A percentile compares a stretch with the other conserved stretches of the same genome.
Evolutionary conservation across 2,888 invertebrate genomes (phyloP).

Genomic region (Sabatieria punctata): DNA sequence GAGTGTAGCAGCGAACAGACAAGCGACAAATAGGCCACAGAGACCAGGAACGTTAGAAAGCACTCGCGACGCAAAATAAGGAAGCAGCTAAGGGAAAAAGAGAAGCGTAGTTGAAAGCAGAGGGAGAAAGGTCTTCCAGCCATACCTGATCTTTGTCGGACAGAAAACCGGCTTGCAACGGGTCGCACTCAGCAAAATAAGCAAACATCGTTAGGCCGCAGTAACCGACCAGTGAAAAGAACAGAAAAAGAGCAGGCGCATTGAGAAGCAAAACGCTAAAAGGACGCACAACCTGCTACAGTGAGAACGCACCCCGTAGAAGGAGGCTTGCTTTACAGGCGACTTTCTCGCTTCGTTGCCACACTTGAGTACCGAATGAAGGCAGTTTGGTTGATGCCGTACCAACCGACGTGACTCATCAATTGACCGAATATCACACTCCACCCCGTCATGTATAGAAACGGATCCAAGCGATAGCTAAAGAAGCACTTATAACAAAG

Average conservation of each 20-base stretch:
- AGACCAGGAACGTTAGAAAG: conserved; percentile 1
- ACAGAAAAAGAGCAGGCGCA: conserved; percentile 2
- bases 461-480: conserved; percentile 7
- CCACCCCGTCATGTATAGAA: conserved; percentile 6
- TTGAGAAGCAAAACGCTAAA: conserved; percentile 5
- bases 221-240: conserved; percentile 5
- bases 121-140: background rate
- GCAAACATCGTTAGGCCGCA: conserved; percentile 9
- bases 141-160: conserved; percentile 13
- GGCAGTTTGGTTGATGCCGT: conserved; percentile 9
- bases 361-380: conserved; percentile 8
- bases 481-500: no score
- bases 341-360: background rate
- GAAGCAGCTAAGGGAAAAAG: conserved; percentile 9
- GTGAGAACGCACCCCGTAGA: background rate
- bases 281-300: no score
- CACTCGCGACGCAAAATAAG: conserved; percentile 6
- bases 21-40: conserved; percentile 10
- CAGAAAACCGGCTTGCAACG: conserved; percentile 13
- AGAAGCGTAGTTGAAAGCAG: background rate
- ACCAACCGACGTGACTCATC: conserved; percentile 8
- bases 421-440: conserved; percentile 6
- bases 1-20: conserved; percentile 9
- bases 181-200: conserved; percentile 5
- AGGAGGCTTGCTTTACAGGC: background rate